phyloP scores from a whole-genome alignment of 2,113 vertebrate genomes.

The Vombatus ursinus region DNA sequence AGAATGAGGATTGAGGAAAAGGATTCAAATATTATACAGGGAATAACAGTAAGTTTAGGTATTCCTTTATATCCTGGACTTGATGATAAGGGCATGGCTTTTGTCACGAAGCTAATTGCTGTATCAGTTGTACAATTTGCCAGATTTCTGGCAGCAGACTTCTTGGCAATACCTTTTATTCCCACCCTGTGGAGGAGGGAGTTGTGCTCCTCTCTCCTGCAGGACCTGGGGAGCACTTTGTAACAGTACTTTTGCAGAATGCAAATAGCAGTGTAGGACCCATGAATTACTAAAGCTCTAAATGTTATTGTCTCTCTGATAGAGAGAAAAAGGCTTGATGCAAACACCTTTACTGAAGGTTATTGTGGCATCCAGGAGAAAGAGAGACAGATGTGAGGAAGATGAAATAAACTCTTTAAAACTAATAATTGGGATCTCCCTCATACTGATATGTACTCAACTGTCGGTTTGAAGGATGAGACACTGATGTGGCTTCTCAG shows the following conservation, averaged over 20 bases:
- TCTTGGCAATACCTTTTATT: neutral
- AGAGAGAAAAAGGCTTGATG: neutral
- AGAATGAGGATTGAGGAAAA: neutral
- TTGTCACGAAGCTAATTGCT: neutral
- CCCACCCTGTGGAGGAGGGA: neutral
- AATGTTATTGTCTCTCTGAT: slow-evolving; percentile 22
- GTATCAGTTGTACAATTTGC: neutral
- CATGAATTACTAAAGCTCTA: slow-evolving; percentile 17
- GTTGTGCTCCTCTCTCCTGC: neutral
- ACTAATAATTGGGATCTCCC: slow-evolving; percentile 70
- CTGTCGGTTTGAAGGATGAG: slow-evolving; percentile 73
- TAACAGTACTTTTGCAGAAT: slow-evolving; percentile 14
- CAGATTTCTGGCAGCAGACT: neutral
- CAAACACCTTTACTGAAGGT: slow-evolving; percentile 30
- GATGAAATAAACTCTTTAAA: slow-evolving; percentile 77
- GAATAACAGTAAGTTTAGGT: neutral
- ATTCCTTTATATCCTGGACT: neutral
- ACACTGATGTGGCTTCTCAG: slow-evolving; percentile 68
- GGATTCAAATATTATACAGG: neutral
- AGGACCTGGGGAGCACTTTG: neutral
- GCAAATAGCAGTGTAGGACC: slow-evolving; percentile 1
- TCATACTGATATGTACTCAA: slow-evolving; percentile 51
- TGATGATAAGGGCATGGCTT: neutral
- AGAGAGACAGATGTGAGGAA: slow-evolving; percentile 61
- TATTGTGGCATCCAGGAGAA: slow-evolving; percentile 52